phyloP scores from a whole-genome alignment of 2,888 invertebrate genomes.

The Lathronympha strigana region DNA sequence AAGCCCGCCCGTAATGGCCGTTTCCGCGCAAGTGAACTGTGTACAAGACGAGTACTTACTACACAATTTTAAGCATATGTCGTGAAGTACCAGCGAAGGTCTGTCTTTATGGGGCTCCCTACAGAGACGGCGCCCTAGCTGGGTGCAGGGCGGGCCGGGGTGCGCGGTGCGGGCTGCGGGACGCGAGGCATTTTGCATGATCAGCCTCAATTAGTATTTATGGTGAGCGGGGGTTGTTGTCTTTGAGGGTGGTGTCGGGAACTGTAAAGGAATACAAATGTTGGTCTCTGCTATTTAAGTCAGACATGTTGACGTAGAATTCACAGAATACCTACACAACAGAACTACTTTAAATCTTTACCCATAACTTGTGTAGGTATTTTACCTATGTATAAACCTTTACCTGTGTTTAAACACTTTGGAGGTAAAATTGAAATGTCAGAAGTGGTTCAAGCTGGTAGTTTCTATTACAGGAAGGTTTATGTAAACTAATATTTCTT shows the following conservation, averaged over 20 bases:
- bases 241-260: constrained; percentile 27
- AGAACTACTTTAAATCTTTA: too few relatives aligned
- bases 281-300: not conserved
- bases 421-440: too few relatives aligned
- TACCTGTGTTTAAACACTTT: too few relatives aligned
- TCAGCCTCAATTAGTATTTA: constrained; percentile 59
- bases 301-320: not conserved
- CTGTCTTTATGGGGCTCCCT: constrained; percentile 19
- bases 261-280: constrained; percentile 25
- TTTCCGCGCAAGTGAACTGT: constrained; percentile 5
- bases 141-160: constrained; percentile 29
- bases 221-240: constrained; percentile 44
- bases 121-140: constrained; percentile 12
- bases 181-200: constrained; percentile 55
- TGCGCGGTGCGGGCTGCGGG: constrained; percentile 4
- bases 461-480: too few relatives aligned
- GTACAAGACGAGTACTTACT: not conserved
- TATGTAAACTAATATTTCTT: too few relatives aligned
- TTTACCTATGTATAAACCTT: too few relatives aligned
- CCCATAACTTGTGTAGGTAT: too few relatives aligned
- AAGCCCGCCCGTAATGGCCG: not conserved
- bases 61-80: constrained; percentile 31
- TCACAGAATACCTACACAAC: too few relatives aligned
- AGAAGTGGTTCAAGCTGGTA: too few relatives aligned
- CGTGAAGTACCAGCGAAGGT: constrained; percentile 22